phyloP scores from a whole-genome alignment of 2,888 invertebrate genomes.

The Aphidius colemani region DNA sequence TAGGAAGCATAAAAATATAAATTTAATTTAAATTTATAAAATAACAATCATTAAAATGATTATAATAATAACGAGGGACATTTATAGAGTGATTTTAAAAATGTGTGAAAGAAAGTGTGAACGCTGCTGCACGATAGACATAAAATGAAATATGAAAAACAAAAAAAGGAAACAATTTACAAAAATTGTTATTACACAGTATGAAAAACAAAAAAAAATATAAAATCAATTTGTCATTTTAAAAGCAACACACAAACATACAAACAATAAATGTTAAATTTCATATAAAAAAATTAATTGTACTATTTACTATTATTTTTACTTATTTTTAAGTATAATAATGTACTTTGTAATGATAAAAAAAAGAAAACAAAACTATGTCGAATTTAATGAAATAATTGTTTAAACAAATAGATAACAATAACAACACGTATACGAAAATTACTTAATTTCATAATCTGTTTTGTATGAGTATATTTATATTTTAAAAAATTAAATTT shows the following conservation, averaged over 20 bases:
- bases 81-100: slow-evolving; percentile 35
- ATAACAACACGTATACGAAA: too few relatives aligned
- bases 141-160: slow-evolving; percentile 4
- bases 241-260: slow-evolving; percentile 1
- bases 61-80: slow-evolving; percentile 16
- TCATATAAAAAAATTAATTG: neutral
- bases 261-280: neutral
- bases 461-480: neutral
- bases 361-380: too few relatives aligned
- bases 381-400: too few relatives aligned
- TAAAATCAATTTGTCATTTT: slow-evolving; percentile 7
- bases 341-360: neutral
- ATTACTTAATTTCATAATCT: neutral
- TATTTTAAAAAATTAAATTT: neutral
- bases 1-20: slow-evolving; percentile 38
- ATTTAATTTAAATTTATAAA: slow-evolving; percentile 10
- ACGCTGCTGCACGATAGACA: slow-evolving; percentile 26
- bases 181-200: slow-evolving; percentile 12
- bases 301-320: neutral
- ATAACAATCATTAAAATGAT: slow-evolving; percentile 23
- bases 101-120: slow-evolving; percentile 21
- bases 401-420: too few relatives aligned
- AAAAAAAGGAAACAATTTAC: neutral
- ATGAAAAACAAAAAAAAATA: slow-evolving; percentile 8
- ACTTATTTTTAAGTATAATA: neutral